phyloP scores from a whole-genome alignment of 2,797 vertebrate genomes.

The Myoxocephalus aenaeus region DNA sequence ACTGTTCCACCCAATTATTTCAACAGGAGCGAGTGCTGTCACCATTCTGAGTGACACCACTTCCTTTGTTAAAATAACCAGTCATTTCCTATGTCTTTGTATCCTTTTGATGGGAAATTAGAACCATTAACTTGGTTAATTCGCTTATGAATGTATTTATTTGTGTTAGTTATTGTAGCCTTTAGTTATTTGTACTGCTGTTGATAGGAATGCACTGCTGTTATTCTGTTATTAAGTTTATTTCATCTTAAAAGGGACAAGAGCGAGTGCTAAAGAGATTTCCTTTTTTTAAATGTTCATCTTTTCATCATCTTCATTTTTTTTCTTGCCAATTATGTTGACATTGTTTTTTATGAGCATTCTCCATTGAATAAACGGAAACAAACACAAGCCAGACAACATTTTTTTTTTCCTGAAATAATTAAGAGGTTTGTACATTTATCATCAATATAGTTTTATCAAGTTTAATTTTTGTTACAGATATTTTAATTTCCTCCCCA shows the following conservation, averaged over 20 bases:
- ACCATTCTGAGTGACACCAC: background rate
- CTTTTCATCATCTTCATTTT: background rate
- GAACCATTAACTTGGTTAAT: background rate
- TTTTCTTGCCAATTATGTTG: background rate
- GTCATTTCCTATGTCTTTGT: background rate
- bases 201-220: background rate
- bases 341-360: background rate
- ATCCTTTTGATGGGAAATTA: background rate
- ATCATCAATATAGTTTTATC: background rate
- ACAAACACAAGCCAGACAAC: background rate
- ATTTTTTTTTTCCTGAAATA: background rate
- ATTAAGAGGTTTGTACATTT: background rate
- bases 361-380: background rate
- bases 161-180: background rate
- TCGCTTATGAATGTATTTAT: background rate
- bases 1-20: slow-evolving; percentile 17
- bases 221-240: no score
- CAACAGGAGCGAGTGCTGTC: slow-evolving; percentile 6
- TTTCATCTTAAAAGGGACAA: background rate
- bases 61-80: slow-evolving; percentile 10
- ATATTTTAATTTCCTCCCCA: background rate
- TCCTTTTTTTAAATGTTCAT: background rate
- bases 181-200: background rate
- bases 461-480: background rate
- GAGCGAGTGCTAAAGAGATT: background rate